Evolutionary conservation across 2,797 vertebrate species (phyloP).

Genomic region (Anableps anableps): DNA sequence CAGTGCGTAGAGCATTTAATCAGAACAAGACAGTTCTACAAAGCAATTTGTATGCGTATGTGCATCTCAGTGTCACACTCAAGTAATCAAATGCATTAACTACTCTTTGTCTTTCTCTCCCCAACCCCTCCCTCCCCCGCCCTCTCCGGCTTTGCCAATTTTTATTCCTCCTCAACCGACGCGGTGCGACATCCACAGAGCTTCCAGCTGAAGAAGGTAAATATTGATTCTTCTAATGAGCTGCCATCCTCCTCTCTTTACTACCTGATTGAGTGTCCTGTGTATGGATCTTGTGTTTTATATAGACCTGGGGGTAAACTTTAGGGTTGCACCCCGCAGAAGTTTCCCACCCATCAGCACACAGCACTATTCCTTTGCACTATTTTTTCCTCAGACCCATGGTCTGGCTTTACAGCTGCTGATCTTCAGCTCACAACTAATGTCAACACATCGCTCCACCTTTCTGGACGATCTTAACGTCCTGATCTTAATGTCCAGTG

Average conservation of each 20-base stretch:
- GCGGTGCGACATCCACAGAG: slow-evolving; percentile 80
- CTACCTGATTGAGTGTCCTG: slow-evolving; percentile 48
- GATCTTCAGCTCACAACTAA: slow-evolving; percentile 11
- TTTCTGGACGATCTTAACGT: neutral
- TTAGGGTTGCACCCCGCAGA: slow-evolving; percentile 27
- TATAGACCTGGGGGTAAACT: slow-evolving; percentile 46
- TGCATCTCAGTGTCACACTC: slow-evolving; percentile 20
- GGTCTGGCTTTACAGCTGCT: slow-evolving; percentile 14
- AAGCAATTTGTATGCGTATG: neutral
- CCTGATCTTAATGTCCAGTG: neutral
- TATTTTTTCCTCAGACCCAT: no score
- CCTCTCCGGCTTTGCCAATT: slow-evolving; percentile 5
- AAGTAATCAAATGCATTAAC: slow-evolving; percentile 63
- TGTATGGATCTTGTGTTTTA: slow-evolving; percentile 50
- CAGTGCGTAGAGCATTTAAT: slow-evolving; percentile 11
- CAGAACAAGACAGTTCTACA: slow-evolving; percentile 1
- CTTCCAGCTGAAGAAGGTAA: slow-evolving; percentile 96
- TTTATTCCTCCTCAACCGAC: slow-evolving; percentile 52
- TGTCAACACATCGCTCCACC: slow-evolving; percentile 14
- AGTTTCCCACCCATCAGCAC: slow-evolving; percentile 30
- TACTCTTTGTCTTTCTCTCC: slow-evolving; percentile 54
- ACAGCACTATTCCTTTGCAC: slow-evolving; percentile 32
- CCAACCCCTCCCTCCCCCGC: slow-evolving; percentile 6
- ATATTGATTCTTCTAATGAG: slow-evolving; percentile 79
- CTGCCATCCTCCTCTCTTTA: slow-evolving; percentile 57